Evolutionary conservation across 2,113 vertebrate genomes (phyloP).

Genomic region (Odontesthes bonariensis): DNA sequence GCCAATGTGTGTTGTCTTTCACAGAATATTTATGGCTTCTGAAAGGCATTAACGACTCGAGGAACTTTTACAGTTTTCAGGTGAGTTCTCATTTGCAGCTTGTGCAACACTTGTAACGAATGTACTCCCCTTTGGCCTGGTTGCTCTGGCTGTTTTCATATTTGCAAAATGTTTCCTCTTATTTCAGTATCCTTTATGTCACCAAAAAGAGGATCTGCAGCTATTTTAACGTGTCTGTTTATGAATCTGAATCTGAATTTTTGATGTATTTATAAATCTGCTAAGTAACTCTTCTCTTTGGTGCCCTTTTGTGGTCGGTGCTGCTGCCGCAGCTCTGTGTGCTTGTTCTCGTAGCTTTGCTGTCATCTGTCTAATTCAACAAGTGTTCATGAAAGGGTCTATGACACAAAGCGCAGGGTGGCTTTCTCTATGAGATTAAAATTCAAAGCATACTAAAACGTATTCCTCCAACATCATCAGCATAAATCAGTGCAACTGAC

Average conservation of each 20-base stretch:
- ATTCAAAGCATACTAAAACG: too few relatives aligned
- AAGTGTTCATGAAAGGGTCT: too few relatives aligned
- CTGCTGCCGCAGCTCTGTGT: too few relatives aligned
- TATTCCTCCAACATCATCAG: too few relatives aligned
- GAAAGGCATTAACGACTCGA: background rate
- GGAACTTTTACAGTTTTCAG: background rate
- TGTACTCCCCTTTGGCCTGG: background rate
- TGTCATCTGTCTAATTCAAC: too few relatives aligned
- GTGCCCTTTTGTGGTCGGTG: too few relatives aligned
- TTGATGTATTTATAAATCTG: too few relatives aligned
- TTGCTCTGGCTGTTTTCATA: background rate
- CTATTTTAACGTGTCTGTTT: slow-evolving; percentile 1
- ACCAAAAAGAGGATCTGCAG: slow-evolving; percentile 2
- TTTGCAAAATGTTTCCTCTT: background rate
- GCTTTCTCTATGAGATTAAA: too few relatives aligned
- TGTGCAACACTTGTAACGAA: slow-evolving; percentile 4
- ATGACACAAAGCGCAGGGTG: too few relatives aligned
- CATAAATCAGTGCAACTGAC: too few relatives aligned
- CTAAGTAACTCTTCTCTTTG: too few relatives aligned
- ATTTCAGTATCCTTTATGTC: slow-evolving; percentile 2
- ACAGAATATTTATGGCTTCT: slow-evolving; percentile 9
- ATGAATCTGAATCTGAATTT: background rate
- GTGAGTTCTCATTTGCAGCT: background rate
- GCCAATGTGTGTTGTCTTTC: background rate
- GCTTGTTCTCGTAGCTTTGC: too few relatives aligned